Base-by-base conservation (phyloP, 2,888 invertebrate species). In the Celastrina argiolus region DNA sequence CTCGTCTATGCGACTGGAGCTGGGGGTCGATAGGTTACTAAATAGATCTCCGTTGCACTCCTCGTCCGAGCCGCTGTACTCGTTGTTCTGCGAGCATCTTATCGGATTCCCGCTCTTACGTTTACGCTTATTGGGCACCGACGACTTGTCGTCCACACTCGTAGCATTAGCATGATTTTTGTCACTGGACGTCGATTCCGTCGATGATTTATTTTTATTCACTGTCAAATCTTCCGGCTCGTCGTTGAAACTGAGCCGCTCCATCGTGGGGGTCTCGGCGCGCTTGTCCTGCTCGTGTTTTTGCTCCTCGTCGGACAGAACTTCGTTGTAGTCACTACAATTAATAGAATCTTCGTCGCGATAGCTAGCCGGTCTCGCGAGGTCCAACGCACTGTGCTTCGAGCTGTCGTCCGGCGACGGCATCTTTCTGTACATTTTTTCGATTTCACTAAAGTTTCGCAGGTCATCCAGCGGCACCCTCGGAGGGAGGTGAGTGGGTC, bases 91-190 rank as follows among this genome's bases (percentile, higher is more conserved):
- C 1, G 95, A 94, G 83, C 95, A 96, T 74, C 95, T 91, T 7
- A 95, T 96, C 2, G 96, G 96, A 81, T 96, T 96, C 76, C 96
- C 95, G 74, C 94, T 96, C 84, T 96, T 96, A 66, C 96, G 91
- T 79, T 97, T 97, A 74, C 96, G 92, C 80, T 94, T 94, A 78
- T 93, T 94, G 70, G 94, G 95, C 76, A 90, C 87, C 69, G 84
- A 73, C 56, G 84, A 82, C 76, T 92, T 92, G 73, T 92, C 92
- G 65, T 92, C 92, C 31, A 81, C 72, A 66, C 75, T 79, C 81
- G 84, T 81, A 78, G 85, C 81, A 68, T 87, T 88, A 64, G 78
- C 82, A 70, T 82, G 82, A 66, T 39, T 61, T 63, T 63, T 66
- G 66, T 72, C 71, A 69, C 75, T 77, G 64, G 75, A 71, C 68